phyloP scores from a whole-genome alignment of 2,797 vertebrate species.

The Odontamblyopus rebecca region DNA sequence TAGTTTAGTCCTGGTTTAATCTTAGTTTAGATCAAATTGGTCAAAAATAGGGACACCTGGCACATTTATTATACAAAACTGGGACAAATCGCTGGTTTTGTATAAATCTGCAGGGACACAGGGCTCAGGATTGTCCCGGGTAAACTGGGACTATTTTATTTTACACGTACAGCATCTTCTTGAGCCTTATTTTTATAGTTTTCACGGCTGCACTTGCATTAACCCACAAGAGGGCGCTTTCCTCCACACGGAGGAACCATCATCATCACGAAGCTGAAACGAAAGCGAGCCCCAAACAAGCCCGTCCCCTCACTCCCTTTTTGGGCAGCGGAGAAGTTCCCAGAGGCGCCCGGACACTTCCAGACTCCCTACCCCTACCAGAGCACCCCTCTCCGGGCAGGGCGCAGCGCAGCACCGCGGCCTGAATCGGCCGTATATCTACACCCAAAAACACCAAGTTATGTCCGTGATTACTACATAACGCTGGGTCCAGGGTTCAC shows the following conservation, averaged over 20 bases:
- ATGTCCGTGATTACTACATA: neutral
- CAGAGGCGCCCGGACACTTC: conserved; percentile 21
- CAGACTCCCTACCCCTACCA: too few species aligned
- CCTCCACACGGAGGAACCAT: neutral
- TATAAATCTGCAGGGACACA: too few species aligned
- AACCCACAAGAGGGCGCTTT: neutral
- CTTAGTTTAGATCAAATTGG: too few species aligned
- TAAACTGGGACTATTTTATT: too few species aligned
- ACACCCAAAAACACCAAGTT: neutral
- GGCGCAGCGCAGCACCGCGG: neutral
- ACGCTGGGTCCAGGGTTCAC: neutral
- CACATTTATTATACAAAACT: too few species aligned
- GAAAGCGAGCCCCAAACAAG: conserved; percentile 35
- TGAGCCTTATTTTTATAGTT: neutral
- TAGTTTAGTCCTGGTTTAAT: too few species aligned
- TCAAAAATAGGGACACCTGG: too few species aligned
- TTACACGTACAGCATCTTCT: neutral
- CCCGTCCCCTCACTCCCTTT: neutral
- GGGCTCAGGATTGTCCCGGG: too few species aligned
- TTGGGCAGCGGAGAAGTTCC: conserved; percentile 25
- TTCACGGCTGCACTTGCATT: neutral
- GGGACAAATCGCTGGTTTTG: too few species aligned
- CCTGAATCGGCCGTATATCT: neutral
- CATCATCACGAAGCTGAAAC: conserved; percentile 18
- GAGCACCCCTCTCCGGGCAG: neutral